Conservation (phyloP, 2,113 vertebrate species). For the Pluvialis apricaria region DNA sequence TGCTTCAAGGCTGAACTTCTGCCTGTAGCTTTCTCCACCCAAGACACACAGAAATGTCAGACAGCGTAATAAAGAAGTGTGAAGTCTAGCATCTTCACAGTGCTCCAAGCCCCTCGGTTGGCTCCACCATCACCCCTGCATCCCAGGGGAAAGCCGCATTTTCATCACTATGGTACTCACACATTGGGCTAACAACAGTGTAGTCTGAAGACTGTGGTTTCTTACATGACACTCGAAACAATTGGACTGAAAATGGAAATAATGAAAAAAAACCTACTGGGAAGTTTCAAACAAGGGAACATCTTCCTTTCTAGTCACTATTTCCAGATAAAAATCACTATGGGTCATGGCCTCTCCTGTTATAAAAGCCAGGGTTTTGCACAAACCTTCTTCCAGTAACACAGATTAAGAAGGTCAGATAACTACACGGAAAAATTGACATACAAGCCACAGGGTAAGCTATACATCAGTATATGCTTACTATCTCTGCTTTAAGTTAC, state of each 20-base stretch:
- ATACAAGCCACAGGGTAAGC: not conserved
- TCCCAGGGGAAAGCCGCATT: not conserved
- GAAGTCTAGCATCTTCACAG: not conserved
- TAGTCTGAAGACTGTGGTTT: not conserved
- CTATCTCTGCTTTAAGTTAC: not conserved
- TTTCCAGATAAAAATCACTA: not conserved
- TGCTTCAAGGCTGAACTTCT: not conserved
- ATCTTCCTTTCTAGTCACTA: not conserved
- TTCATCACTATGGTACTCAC: not conserved
- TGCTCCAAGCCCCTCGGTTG: fast-evolving
- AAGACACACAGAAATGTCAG: not conserved
- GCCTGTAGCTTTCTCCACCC: not conserved
- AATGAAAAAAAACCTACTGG: not conserved
- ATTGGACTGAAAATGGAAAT: not conserved
- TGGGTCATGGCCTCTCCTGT: not conserved
- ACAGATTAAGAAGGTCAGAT: not conserved
- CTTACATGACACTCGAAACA: not conserved
- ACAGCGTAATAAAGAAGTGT: not conserved
- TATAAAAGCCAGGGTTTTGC: not conserved
- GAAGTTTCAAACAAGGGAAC: not conserved
- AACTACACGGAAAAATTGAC: not conserved
- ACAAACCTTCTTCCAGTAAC: not conserved
- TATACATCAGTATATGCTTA: not conserved
- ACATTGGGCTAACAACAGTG: not conserved
- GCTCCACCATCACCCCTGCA: not conserved